Conservation (phyloP, 2,888 invertebrate species). For the Drosophila pegasa region DNA sequence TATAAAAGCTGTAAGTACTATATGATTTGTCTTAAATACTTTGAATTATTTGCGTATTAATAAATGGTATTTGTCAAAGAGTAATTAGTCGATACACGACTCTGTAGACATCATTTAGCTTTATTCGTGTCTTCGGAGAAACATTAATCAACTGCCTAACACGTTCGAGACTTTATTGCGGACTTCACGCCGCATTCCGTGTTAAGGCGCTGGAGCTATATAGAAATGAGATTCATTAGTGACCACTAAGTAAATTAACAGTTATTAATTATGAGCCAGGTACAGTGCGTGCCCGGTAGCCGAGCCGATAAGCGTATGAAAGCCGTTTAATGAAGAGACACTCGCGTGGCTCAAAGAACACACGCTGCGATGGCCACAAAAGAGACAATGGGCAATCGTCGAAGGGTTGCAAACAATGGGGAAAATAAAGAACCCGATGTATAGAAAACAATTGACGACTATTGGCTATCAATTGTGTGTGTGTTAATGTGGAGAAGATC, state of each 20-base stretch:
- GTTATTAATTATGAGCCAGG: constrained; percentile 62
- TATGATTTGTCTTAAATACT: not conserved
- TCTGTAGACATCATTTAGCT: constrained; percentile 13
- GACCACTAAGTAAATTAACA: constrained; percentile 69
- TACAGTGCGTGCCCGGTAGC: constrained; percentile 57
- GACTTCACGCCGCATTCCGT: constrained; percentile 49
- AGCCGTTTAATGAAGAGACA: constrained; percentile 56
- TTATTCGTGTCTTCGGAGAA: not conserved
- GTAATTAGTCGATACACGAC: constrained; percentile 9
- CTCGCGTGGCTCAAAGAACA: constrained; percentile 54
- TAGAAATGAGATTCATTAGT: constrained; percentile 70
- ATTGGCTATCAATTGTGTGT: constrained; percentile 66
- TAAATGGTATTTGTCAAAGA: constrained; percentile 15
- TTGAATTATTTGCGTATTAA: constrained; percentile 1
- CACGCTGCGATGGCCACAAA: constrained; percentile 59
- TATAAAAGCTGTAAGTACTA: too few species aligned
- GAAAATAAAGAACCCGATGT: constrained; percentile 18
- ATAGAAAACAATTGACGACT: constrained; percentile 66
- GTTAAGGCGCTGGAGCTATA: constrained; percentile 11
- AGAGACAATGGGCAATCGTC: constrained; percentile 65
- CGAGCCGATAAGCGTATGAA: constrained; percentile 34
- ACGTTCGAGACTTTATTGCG: constrained; percentile 26
- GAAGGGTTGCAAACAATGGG: constrained; percentile 38
- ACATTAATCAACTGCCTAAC: constrained; percentile 50
- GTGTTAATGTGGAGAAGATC: constrained; percentile 34